phyloP scores from a whole-genome alignment of 1,140 invertebrate genomes.

The Telenomus remus region DNA sequence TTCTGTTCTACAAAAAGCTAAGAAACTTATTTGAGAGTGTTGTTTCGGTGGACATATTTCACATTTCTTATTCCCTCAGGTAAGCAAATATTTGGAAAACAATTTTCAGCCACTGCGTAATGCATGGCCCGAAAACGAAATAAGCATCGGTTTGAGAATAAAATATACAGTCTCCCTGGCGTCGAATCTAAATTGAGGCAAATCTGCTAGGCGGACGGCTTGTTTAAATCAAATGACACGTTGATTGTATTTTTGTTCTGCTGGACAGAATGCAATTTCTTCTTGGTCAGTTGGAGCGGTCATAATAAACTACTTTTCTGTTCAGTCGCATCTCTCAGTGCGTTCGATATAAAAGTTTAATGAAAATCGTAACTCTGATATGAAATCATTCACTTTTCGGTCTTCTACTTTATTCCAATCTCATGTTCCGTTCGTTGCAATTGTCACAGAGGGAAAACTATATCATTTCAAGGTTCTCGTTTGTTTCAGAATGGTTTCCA shows the following conservation, averaged over 20 bases:
- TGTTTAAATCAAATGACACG: constrained; percentile 70
- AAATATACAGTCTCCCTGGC: constrained; percentile 39
- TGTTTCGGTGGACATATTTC: constrained; percentile 5
- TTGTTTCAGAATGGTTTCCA: constrained; percentile 9
- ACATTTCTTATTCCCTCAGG: constrained; percentile 23
- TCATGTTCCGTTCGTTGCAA: constrained; percentile 10
- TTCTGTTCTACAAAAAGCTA: background rate
- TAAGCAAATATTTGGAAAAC: constrained; percentile 38
- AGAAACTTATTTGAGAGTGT: constrained; percentile 18
- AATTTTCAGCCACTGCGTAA: constrained; percentile 29
- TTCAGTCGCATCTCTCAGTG: constrained; percentile 5
- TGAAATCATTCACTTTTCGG: too few species aligned
- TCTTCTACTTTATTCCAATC: constrained; percentile 1
- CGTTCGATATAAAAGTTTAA: constrained; percentile 38
- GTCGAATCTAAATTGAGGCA: constrained; percentile 39
- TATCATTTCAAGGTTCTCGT: constrained; percentile 7
- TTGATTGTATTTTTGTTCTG: constrained; percentile 36
- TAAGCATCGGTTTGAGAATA: constrained; percentile 26
- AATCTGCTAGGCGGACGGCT: constrained; percentile 54
- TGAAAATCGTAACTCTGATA: constrained; percentile 50
- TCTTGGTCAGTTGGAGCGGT: constrained; percentile 46
- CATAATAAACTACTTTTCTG: constrained; percentile 58
- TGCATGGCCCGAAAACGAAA: constrained; percentile 14
- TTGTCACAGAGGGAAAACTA: constrained; percentile 1
- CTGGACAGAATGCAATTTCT: constrained; percentile 64